A percentile compares a stretch with the other conserved stretches of the same genome.
Evolutionary conservation across 1,140 invertebrate genomes (phyloP).

Genomic region (Philaenus spumarius): DNA sequence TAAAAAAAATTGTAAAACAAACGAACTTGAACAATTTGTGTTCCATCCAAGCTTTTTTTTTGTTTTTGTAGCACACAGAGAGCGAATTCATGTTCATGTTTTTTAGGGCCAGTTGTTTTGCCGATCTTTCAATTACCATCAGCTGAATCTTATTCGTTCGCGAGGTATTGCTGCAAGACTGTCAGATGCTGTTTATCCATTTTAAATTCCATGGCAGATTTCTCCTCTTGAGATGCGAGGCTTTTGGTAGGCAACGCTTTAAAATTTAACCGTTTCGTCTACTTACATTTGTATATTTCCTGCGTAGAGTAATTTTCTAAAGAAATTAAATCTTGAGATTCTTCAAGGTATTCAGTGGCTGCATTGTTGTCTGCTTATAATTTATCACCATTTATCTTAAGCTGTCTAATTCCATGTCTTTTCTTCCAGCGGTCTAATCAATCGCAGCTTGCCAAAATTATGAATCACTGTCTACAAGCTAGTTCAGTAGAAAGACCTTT

Average conservation of each 20-base stretch:
- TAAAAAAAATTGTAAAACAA: too few species aligned
- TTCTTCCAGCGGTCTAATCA: slow-evolving; percentile 30
- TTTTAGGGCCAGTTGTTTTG: slow-evolving; percentile 32
- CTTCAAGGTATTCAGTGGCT: neutral
- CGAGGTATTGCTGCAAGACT: slow-evolving; percentile 29
- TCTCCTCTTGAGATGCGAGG: neutral
- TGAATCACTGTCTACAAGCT: neutral
- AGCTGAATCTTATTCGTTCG: slow-evolving; percentile 32
- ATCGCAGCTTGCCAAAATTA: slow-evolving; percentile 28
- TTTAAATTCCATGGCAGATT: neutral
- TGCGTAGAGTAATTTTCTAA: slow-evolving; percentile 14
- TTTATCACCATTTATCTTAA: slow-evolving; percentile 18
- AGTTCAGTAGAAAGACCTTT: neutral
- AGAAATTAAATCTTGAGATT: neutral
- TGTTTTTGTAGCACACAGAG: too few species aligned
- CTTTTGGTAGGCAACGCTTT: slow-evolving; percentile 26
- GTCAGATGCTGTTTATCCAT: slow-evolving; percentile 10
- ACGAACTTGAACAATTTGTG: too few species aligned
- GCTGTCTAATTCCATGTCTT: slow-evolving; percentile 16
- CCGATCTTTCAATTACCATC: slow-evolving; percentile 30
- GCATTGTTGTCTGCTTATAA: neutral
- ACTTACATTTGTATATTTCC: neutral
- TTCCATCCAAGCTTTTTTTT: too few species aligned
- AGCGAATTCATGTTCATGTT: too few species aligned
- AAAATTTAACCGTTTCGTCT: slow-evolving; percentile 27